Evolutionary conservation across 2,113 vertebrate species (phyloP), one percentile per base, ranked within the genome.

Genomic region (Dipodomys stephensi): DNA sequence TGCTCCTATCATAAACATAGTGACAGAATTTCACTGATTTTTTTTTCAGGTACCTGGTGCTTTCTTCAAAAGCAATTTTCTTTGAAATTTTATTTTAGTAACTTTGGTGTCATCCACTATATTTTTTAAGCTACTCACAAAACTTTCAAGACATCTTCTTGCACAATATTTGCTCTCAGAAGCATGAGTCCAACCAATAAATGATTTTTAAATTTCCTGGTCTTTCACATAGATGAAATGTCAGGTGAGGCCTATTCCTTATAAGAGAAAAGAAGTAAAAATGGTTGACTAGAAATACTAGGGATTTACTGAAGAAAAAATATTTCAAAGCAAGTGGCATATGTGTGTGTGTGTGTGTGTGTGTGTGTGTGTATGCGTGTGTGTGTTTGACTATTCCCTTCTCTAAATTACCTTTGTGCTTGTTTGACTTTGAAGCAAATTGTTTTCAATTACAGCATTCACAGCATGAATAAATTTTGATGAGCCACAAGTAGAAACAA

Each of bases 381-480:
- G 25, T 1, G 0, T 6, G 35, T 82, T 89, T 79, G 76, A 79
- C 16, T 84, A 46, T 67, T 87, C 72, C 30, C 27, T 87, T 83
- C 32, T 83, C 46, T 28, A 76, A 91, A 81, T 82, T 87, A 84
- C 30, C 19, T 80, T 60, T 62, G 25, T 72, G 22, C 28, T 49
- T 82, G n/a, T 90, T 94, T 73, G 39, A 83, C 44, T 74, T 81
- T 87, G 15, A 19, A 87, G 30, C 46, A 96, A 84, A 30, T 83
- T 28, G 7, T 74, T 92, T 79, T 87, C 25, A 13, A 67, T 62
- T 39, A 9, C 25, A 83, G 53, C 8, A 68, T 60, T 92, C 28
- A 72, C 49, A 32, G n/a, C 30, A 46, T 76, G 27, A 69, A 90
- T 76, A 80, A 90, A 90, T 93, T 74, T 22, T 93, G 67, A 71